Evolutionary conservation across 2,113 vertebrate species (phyloP).

Genomic region (Hiodon alosoides): DNA sequence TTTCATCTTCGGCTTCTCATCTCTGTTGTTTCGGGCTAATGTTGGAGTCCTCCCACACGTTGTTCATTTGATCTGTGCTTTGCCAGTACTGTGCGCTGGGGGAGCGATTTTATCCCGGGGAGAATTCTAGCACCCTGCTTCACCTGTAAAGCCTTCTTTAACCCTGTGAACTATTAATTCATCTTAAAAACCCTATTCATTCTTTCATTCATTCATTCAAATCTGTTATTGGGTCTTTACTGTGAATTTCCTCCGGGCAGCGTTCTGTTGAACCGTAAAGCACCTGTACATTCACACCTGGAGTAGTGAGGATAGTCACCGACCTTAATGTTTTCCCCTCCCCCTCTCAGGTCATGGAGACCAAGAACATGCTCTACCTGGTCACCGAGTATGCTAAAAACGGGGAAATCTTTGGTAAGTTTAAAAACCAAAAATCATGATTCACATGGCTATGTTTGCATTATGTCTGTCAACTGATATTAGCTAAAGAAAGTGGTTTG

Average conservation of each 20-base stretch:
- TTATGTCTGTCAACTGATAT: not conserved
- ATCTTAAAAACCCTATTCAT: too few relatives aligned
- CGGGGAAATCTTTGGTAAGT: slow-evolving; percentile 95
- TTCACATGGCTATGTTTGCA: not conserved
- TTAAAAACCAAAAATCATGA: too few relatives aligned
- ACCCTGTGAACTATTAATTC: too few relatives aligned
- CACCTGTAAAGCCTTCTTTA: too few relatives aligned
- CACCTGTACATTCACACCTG: too few relatives aligned
- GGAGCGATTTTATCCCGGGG: slow-evolving; percentile 36
- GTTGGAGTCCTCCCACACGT: slow-evolving; percentile 58
- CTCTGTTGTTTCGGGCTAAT: slow-evolving; percentile 59
- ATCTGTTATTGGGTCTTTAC: too few relatives aligned
- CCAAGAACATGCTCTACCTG: slow-evolving; percentile 97
- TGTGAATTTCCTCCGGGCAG: too few relatives aligned
- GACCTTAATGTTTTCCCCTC: slow-evolving; percentile 14
- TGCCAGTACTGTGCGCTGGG: slow-evolving; percentile 41
- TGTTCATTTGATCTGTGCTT: slow-evolving; percentile 21
- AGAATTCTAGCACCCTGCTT: slow-evolving; percentile 7
- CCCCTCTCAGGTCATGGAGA: slow-evolving; percentile 90
- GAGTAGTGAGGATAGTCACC: too few relatives aligned
- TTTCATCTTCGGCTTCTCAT: slow-evolving; percentile 33
- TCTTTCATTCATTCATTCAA: too few relatives aligned
- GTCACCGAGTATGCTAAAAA: slow-evolving; percentile 98
- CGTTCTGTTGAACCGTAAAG: too few relatives aligned
- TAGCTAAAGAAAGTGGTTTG: too few relatives aligned